Evolutionary conservation across 2,888 invertebrate species (phyloP), one percentile per base, ranked within the genome.

Genomic region (Ptychoptera albimana): DNA sequence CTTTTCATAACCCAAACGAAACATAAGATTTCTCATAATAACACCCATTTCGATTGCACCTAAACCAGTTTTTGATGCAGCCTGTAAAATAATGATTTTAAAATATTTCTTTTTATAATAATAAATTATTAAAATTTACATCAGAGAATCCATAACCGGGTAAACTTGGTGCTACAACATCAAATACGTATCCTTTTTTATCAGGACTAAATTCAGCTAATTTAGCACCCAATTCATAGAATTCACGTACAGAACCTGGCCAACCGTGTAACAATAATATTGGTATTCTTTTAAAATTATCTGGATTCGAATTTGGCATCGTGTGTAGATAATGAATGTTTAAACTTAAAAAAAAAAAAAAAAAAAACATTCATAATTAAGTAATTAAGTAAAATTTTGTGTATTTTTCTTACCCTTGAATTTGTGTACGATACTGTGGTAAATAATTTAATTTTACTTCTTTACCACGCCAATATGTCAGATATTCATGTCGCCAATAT

Each of bases 161-260:
- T 40, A 70, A 55, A 50, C 70, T 69, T 15, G 70, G 70, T 0
- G 71, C 70, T 12, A 77, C 59, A 43, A 77, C 64, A 57, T 77
- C 73, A 52, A 77, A 78, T 2, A 73, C 73, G 50, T 74, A 71
- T 49, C 72, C 64, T 39, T 63, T 58, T 7, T 67, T 67, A 2
- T 61, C 52, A 32, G 67, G 60, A 1, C 69, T 63, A 1, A 60
- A 49, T 37, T 66, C 51, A 1, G 72, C 74, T n/a, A 87, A 64
- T 39, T 75, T 57, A 0, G 84, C 83, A 43, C 86, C 77, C 0
- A 84, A 63, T 45, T 78, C 77, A 55, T 82, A 81, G 62, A 88
- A 89, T 64, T 92, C 91, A n/a, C 79, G 68, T 2, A 88, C 72
- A 0, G 84, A 85, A 1, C 89, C 87, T 0, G 91, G 89, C 92